Conservation (phyloP, 2,797 vertebrate species). For the Sebastes goodei region DNA sequence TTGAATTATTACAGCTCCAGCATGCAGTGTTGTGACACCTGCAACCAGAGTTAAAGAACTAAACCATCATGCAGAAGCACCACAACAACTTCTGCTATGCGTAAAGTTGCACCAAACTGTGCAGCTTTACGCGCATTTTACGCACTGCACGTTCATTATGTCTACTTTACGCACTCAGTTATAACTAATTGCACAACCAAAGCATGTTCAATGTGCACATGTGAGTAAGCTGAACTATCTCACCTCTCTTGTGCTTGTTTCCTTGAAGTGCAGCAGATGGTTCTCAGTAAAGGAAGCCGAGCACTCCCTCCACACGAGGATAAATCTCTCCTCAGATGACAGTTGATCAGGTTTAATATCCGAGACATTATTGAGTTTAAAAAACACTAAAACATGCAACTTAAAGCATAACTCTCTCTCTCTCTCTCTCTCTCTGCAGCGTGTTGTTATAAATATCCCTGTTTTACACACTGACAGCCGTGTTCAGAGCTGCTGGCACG, state of each 20-base stretch:
- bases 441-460: conserved; percentile 26
- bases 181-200: accelerated
- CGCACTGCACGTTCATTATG: neutral
- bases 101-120: neutral
- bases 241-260: conserved; percentile 61
- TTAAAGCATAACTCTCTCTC: neutral
- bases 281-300: conserved; percentile 40
- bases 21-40: too few relatives aligned
- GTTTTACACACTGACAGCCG: conserved; percentile 10
- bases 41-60: too few relatives aligned
- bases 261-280: conserved; percentile 63
- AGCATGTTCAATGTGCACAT: neutral
- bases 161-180: neutral
- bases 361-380: conserved; percentile 64
- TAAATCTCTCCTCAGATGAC: conserved; percentile 53
- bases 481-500: conserved; percentile 1
- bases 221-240: neutral
- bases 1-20: too few relatives aligned
- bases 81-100: neutral
- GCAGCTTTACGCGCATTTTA: neutral
- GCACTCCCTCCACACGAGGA: neutral
- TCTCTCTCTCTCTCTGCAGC: too few relatives aligned
- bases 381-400: neutral
- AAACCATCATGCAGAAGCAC: too few relatives aligned
- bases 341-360: conserved; percentile 55